Evolutionary conservation across 1,140 invertebrate species (phyloP), one percentile per base, ranked within the genome.

Genomic region (Agrypnia vestita): DNA sequence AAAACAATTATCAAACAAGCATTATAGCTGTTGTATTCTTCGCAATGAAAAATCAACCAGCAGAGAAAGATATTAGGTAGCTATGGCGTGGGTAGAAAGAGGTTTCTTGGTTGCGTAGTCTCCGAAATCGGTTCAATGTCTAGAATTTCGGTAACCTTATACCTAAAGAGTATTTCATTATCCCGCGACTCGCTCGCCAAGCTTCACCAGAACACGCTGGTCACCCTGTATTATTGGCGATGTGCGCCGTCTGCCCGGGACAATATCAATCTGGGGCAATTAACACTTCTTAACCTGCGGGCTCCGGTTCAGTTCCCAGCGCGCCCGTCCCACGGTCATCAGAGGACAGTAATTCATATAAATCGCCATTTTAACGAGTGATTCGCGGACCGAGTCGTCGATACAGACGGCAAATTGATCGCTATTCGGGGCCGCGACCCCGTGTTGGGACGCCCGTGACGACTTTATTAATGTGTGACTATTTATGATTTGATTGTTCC

Each of bases 181-280:
- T n/a, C n/a, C n/a, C n/a, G n/a, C n/a, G n/a, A n/a, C n/a, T n/a
- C n/a, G n/a, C n/a, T n/a, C n/a, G n/a, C n/a, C n/a, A n/a, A n/a
- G n/a, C n/a, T n/a, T n/a, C n/a, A n/a, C n/a, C n/a, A n/a, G n/a
- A n/a, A n/a, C n/a, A n/a, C n/a, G n/a, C n/a, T 35, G 25, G 25
- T 35, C 25, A 35, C 25, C 25, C 25, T 1, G 17, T 59, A 90
- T 89, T 89, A 85, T 87, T 85, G 86, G 61, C 61, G 61, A 25
- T 64, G 35, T 64, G 61, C 87, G 78, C 49, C 62, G 76, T 88
- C 85, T 49, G 46, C 86, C 87, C 87, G 87, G 87, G 87, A 90
- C 89, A 90, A 89, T 88, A 89, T 89, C 89, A 90, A 90, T 90
- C 89, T 88, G 87, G 86, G 84, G 86, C 89, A 90, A 89, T 90